Evolutionary conservation across 2,113 vertebrate genomes (phyloP), one percentile per base, ranked within the genome.

Genomic region (Fregata magnificens): DNA sequence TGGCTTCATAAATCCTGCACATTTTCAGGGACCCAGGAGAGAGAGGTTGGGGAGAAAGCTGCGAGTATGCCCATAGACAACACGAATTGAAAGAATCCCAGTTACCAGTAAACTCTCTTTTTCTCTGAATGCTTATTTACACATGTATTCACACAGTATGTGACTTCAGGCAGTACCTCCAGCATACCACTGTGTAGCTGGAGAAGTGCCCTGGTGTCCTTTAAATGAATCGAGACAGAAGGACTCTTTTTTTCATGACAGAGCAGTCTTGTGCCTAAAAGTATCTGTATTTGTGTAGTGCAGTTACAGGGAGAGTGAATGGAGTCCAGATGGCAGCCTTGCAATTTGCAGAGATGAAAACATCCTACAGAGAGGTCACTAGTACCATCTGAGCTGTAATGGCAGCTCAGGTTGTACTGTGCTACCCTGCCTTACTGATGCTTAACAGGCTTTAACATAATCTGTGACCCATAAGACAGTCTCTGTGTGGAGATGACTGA

Each of bases 241-340:
- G 52, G 50, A 86, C 10, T 59, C 14, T 70, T 70, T 45, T 71
- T 90, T 70, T 92, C 58, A 77, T 61, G 36, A 83, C 53, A 66
- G 58, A 86, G 25, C 9, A n/a, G 14, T 84, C 40, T 73, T 50
- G 16, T 90, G 63, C 63, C 52, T 93, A 11, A 58, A 93, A 86
- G 59, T 78, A 31, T 71, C 82, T 63, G 24, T 32, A 63, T 85
- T 90, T 79, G 70, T 80, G 49, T 38, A 40, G 45, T 29, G 11
- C 28, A 87, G 28, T 65, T 80, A 67, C 15, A 72, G 40, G 74
- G 63, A 59, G 17, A 29, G 42, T 82, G 83, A 96, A 86, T 67
- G 72, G 42, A 81, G 80, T 95, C 88, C 93, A 96, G 88, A 96
- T 92, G 93, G 50, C 63, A 91, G 65, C 59, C 95, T 53, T 95